These are phyloP conservation scores for Tolypeutes matacus DNA, from an alignment of 2,797 vertebrate genomes.

Conservation along the genomic window DNA sequence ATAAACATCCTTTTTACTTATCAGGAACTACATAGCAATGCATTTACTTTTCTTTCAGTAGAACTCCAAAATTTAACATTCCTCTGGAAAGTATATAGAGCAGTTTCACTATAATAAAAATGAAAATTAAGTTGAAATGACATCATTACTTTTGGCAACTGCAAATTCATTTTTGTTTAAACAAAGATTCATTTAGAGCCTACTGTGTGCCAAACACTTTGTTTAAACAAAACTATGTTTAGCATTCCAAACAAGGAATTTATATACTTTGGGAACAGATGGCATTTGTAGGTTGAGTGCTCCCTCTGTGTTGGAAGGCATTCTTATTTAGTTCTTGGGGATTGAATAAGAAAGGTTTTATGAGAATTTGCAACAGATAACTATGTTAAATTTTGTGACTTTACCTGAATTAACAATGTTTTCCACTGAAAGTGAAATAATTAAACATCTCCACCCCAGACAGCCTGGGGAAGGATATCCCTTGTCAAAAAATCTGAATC, in stretches of 20 bases:
- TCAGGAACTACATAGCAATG: background rate
- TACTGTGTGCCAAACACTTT: background rate
- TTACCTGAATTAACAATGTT: background rate
- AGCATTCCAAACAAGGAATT: background rate
- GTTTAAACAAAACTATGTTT: background rate
- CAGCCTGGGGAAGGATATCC: background rate
- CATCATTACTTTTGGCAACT: constrained; percentile 39
- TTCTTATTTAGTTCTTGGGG: constrained; percentile 4
- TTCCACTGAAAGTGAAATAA: constrained; percentile 1
- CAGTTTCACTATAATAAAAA: constrained; percentile 35
- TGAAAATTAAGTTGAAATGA: constrained; percentile 49
- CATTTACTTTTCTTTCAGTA: constrained; percentile 33
- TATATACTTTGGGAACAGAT: background rate
- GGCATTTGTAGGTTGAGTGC: background rate
- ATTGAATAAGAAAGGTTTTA: background rate
- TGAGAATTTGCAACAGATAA: background rate
- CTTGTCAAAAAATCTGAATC: background rate
- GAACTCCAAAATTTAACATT: constrained; percentile 35
- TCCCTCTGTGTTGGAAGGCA: background rate
- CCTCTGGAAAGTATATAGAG: constrained; percentile 45
- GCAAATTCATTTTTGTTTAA: constrained; percentile 41
- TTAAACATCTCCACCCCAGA: background rate
- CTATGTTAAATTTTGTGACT: background rate
- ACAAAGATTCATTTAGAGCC: background rate
- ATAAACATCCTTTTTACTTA: constrained; percentile 37